Evolutionary conservation across 2,797 vertebrate species (phyloP).

Genomic region (Crypturellus tataupa): DNA sequence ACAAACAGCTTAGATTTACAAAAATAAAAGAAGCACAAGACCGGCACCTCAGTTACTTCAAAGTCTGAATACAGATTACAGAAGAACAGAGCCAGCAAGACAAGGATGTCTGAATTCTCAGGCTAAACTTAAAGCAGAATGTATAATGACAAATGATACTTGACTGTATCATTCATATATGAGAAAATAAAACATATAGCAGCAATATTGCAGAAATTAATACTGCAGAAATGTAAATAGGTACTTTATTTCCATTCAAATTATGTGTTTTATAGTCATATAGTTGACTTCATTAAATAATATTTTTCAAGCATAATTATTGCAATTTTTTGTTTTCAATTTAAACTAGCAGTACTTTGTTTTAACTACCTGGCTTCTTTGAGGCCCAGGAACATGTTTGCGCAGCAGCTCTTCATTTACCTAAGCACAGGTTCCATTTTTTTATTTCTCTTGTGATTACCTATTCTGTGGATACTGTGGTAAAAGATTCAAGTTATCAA

Average conservation of each 20-base stretch:
- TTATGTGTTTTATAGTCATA: accelerated
- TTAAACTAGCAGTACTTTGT: accelerated
- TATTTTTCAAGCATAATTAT: accelerated
- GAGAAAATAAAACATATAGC: accelerated
- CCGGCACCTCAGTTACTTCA: accelerated
- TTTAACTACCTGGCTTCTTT: accelerated
- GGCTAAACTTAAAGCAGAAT: background rate
- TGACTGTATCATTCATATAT: accelerated
- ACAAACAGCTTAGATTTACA: background rate
- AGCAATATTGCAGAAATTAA: background rate
- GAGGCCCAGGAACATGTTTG: background rate
- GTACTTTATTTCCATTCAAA: background rate
- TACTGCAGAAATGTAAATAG: accelerated
- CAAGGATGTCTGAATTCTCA: accelerated
- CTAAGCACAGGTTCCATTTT: accelerated
- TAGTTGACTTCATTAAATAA: accelerated
- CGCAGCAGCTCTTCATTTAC: background rate
- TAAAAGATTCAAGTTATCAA: background rate
- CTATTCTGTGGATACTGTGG: background rate
- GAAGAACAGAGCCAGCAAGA: background rate
- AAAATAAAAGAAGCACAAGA: background rate
- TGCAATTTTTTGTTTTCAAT: accelerated
- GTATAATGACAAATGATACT: background rate
- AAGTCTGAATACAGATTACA: background rate
- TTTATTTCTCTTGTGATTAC: too few relatives aligned